A percentile compares a stretch with the other conserved stretches of the same genome.
phyloP scores from a whole-genome alignment of 2,113 vertebrate species.

The Petroica traversi region DNA sequence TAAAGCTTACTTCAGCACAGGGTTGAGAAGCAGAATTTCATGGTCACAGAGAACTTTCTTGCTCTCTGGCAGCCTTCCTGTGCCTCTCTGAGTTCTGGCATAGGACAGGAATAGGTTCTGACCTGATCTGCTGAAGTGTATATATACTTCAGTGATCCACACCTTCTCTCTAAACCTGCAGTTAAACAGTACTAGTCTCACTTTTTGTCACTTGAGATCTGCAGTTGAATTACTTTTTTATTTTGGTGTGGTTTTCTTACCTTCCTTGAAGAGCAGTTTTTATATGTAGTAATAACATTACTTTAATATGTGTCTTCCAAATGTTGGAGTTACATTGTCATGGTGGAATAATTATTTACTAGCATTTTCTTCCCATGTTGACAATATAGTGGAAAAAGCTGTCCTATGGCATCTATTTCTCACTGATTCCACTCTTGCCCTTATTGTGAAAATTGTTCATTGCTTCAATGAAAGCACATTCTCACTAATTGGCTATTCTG shows the following conservation, averaged over 20 bases:
- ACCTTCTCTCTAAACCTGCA: background rate
- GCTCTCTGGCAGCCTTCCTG: background rate
- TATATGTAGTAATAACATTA: background rate
- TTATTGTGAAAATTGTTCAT: background rate
- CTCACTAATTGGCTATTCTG: background rate
- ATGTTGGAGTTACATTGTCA: background rate
- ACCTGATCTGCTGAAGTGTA: background rate
- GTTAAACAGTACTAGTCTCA: background rate
- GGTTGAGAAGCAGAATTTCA: background rate
- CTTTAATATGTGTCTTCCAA: background rate
- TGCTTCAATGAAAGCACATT: background rate
- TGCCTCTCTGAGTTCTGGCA: background rate
- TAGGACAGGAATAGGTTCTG: background rate
- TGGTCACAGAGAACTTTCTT: background rate
- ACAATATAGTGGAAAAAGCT: background rate
- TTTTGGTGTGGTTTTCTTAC: background rate
- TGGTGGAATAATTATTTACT: background rate
- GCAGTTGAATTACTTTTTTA: background rate
- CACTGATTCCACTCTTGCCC: background rate
- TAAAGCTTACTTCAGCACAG: background rate
- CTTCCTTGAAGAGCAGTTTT: background rate
- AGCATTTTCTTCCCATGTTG: background rate
- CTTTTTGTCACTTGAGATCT: background rate
- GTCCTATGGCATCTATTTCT: background rate
- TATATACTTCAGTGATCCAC: background rate